Base-by-base conservation (phyloP, 2,797 vertebrate genomes). In the Thaleichthys pacificus region DNA sequence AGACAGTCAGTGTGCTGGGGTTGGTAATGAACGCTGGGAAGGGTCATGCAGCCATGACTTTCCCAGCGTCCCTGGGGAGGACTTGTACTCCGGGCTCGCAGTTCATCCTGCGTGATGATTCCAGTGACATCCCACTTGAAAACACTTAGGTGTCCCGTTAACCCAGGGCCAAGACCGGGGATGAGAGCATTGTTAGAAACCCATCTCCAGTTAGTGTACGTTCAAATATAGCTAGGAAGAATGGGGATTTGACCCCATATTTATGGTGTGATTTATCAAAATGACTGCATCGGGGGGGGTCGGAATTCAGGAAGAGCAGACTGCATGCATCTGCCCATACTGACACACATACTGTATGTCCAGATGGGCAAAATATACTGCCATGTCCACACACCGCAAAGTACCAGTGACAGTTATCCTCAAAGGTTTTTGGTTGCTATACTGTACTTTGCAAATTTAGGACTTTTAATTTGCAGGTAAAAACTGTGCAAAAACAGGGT, bases 11-110 rank as follows among this genome's bases (percentile, higher is more conserved):
- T 82, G 86, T 83, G 79, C 75, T 47, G 78, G 71, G 51, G 65
- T 68, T 89, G 88, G 90, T 90, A 88, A 77, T 65, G 38, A 80
- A 86, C 81, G 80, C 71, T 70, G 32, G 67, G 71, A 82, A 77
- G 84, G 92, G 91, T 92, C 89, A 91, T 49, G 71, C 81, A 85
- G 89, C 81, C 92, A 84, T 78, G 77, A 75, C n/a, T 82, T 93
- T 94, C 92, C 91, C 93, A 94, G 85, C 85, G 79, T 79, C 85
- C 85, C 82, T 89, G 92, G 87, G 88, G 92, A 92, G 70, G 74
- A 56, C 77, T 60, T 54, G 51, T 42, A 42, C 72, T 24, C 61
- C 54, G 74, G 77, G 78, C 78, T 84, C 77, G 76, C 77, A 80
- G 72, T 86, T 81, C 77, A 84, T 80, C 75, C 66, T 30, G 74